phyloP scores from a whole-genome alignment of 2,113 vertebrate genomes.

The Paramisgurnus dabryanus region DNA sequence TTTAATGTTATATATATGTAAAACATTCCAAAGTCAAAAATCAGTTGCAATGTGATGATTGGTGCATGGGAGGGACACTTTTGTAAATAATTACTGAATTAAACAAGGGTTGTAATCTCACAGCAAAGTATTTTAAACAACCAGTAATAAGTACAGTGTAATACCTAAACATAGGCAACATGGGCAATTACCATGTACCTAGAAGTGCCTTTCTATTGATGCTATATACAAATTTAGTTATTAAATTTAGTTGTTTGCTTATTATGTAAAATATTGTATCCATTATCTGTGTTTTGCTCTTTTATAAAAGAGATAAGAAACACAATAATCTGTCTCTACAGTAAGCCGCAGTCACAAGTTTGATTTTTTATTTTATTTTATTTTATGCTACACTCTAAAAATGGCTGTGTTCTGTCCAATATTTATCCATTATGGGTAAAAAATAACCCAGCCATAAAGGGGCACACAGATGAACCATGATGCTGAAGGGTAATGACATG shows the following conservation, averaged over 20 bases:
- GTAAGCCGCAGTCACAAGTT: no score
- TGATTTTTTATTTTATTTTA: no score
- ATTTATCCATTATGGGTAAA: no score
- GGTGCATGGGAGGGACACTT: background rate
- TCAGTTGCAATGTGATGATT: background rate
- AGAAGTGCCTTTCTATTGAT: background rate
- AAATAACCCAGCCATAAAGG: no score
- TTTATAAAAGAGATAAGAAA: background rate
- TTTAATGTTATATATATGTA: no score
- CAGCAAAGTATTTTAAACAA: background rate
- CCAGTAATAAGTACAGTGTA: background rate
- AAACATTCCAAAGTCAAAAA: background rate
- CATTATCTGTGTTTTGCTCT: background rate
- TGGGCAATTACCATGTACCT: background rate
- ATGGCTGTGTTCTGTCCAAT: no score
- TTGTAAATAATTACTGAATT: background rate
- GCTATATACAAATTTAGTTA: background rate
- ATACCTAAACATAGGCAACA: background rate
- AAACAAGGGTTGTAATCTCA: background rate
- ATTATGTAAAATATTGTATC: background rate
- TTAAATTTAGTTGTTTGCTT: background rate
- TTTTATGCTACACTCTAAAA: no score
- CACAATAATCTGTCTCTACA: no score
- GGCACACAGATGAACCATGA: no score
- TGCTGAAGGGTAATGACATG: no score